Evolutionary conservation across 1,140 invertebrate species (phyloP).

Genomic region (Laupala kohalensis): DNA sequence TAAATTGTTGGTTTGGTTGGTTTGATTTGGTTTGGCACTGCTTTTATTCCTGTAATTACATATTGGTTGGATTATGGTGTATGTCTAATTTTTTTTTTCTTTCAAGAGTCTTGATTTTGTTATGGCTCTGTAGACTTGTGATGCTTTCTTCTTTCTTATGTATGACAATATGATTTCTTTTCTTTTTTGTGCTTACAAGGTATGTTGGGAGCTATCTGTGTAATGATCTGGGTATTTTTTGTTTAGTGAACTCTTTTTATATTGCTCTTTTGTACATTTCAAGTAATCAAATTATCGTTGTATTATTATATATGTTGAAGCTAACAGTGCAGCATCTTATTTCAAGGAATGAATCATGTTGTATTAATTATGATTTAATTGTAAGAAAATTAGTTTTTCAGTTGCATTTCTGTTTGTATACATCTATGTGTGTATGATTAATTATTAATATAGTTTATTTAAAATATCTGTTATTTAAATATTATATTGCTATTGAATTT

Average conservation of each 20-base stretch:
- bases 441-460: too few relatives aligned
- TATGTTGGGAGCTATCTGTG: not conserved
- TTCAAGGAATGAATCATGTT: too few relatives aligned
- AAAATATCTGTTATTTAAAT: too few relatives aligned
- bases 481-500: too few relatives aligned
- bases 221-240: not conserved
- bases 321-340: too few relatives aligned
- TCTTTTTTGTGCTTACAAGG: not conserved
- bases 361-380: too few relatives aligned
- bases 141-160: not conserved
- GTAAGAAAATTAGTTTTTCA: too few relatives aligned
- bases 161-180: not conserved
- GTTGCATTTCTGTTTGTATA: too few relatives aligned
- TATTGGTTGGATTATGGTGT: not conserved
- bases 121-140: not conserved
- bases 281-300: too few relatives aligned
- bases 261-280: not conserved
- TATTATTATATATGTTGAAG: too few relatives aligned
- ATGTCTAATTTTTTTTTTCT: not conserved
- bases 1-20: not conserved
- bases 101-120: not conserved
- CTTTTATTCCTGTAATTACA: not conserved
- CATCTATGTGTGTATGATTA: too few relatives aligned
- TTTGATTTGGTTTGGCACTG: not conserved
- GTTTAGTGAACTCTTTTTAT: not conserved